These are phyloP conservation scores for Drosophila willistoni DNA, from an alignment of 1,140 invertebrate species.

Conservation along the genomic window DNA sequence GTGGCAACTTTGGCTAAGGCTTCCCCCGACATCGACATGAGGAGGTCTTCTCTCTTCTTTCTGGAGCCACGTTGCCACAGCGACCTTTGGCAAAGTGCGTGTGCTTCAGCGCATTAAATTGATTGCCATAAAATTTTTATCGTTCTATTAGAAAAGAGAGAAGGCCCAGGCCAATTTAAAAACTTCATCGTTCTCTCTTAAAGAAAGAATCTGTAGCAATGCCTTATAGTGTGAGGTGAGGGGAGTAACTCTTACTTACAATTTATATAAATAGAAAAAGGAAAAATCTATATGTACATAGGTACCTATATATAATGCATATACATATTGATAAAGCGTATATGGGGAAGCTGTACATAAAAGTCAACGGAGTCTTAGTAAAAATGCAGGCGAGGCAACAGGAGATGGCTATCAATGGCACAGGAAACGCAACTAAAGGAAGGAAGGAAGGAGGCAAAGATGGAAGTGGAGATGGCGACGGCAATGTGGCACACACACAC, in stretches of 20 bases:
- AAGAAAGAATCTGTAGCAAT: constrained; percentile 47
- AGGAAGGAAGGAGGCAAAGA: constrained; percentile 15
- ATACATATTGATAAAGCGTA: constrained; percentile 43
- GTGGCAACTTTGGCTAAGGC: constrained; percentile 65
- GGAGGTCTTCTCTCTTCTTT: not conserved
- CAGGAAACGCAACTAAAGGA: constrained; percentile 51
- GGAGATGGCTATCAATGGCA: constrained; percentile 64
- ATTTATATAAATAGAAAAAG: constrained; percentile 53
- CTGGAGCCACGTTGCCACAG: constrained; percentile 43
- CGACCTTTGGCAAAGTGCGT: constrained; percentile 64
- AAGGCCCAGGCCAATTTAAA: constrained; percentile 47
- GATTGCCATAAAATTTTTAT: constrained; percentile 73
- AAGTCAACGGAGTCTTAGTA: constrained; percentile 48
- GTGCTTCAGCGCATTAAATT: constrained; percentile 73
- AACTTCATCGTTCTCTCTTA: constrained; percentile 21
- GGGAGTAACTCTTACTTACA: constrained; percentile 29
- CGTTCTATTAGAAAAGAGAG: constrained; percentile 24
- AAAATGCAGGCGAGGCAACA: constrained; percentile 56
- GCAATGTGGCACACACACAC: constrained; percentile 7
- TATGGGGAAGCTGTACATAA: constrained; percentile 1
- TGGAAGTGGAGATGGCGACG: constrained; percentile 23
- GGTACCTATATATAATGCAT: not conserved
- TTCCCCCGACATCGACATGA: constrained; percentile 25
- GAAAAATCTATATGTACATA: constrained; percentile 30
- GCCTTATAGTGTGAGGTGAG: not conserved